Percentiles rank a stretch among this genome's conserved stretches.
phyloP scores from a whole-genome alignment of 2,888 invertebrate genomes.

The Anorthoa munda region DNA sequence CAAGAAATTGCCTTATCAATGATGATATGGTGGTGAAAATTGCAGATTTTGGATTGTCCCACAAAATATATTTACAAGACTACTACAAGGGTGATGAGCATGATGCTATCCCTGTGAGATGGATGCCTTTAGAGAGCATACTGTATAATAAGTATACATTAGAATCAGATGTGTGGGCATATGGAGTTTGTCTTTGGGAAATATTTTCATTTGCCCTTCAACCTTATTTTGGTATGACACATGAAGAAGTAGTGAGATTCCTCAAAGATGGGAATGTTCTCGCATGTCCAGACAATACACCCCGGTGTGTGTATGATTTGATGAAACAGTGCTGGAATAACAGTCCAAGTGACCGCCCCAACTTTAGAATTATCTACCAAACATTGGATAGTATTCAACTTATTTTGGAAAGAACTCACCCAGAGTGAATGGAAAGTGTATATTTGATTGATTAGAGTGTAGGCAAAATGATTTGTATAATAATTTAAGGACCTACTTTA shows the following conservation, averaged over 20 bases:
- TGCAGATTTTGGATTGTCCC: conserved; percentile 98
- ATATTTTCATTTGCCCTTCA: conserved; percentile 99
- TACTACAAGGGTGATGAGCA: conserved; percentile 99
- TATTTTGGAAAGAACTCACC: conserved; percentile 87
- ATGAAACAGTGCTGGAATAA: conserved; percentile 98
- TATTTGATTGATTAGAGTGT: conserved; percentile 60
- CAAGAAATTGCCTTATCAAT: conserved; percentile 98
- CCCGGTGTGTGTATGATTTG: conserved; percentile 95
- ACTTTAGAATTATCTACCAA: conserved; percentile 95
- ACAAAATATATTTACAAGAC: conserved; percentile 98
- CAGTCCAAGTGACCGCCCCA: conserved; percentile 96
- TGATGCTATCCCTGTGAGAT: conserved; percentile 98
- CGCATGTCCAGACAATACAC: conserved; percentile 97
- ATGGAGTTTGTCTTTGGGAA: conserved; percentile 99
- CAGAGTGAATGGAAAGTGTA: conserved; percentile 76
- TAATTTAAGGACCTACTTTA: conserved; percentile 60
- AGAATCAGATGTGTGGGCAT: conserved; percentile 99
- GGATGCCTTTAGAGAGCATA: conserved; percentile 99
- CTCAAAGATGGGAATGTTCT: conserved; percentile 98
- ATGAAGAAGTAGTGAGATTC: conserved; percentile 98
- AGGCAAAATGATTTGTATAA: conserved; percentile 64
- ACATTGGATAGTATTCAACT: conserved; percentile 93
- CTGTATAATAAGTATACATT: conserved; percentile 98
- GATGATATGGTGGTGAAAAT: conserved; percentile 99
- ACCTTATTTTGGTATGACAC: conserved; percentile 99